Base-by-base conservation (phyloP, 2,113 vertebrate genomes). In the Nymphicus hollandicus region DNA sequence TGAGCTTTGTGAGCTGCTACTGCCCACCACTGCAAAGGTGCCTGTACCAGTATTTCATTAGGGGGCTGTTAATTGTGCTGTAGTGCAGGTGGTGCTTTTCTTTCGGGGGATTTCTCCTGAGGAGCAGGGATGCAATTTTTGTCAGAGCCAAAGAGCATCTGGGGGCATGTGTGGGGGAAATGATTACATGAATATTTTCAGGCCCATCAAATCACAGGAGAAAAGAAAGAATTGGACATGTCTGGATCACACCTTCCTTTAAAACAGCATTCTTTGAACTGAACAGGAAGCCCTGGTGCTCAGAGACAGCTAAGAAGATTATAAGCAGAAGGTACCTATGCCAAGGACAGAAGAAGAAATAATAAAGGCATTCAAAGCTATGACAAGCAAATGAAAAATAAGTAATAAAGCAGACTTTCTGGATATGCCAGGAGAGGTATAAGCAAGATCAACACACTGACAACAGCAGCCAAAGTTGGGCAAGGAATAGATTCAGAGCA, bases 231-330 rank as follows among this genome's bases (percentile, higher is more conserved):
- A 78, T 50, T 7, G 49, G 84, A 74, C 31, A 68, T 83, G 81
- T 58, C 73, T 89, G 89, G 47, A 76, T 88, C 86, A 43, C 44
- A 94, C 41, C 68, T 91, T 73, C 70, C 78, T 91, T 93, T 65
- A 76, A 66, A 94, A 84, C 70, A 89, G 87, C 52, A 24, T 55
- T 80, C 80, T 96, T 68, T 78, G 77, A 93, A 91, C 92, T 35
- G 77, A 91, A 81, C 68, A 88, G 82, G 31, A 78, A 91, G 93
- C 74, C 71, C 83, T 3, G 3, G 68, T 76, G 84, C 89, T 81
- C 46, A 39, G 60, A 78, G 65, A 50, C 29, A 5, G 78, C 50
- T 69, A 92, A 92, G 90, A 58, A 74, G 85, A 90, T 94, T 85
- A 80, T 58, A 72, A 88, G 77, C 73, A 93, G 17, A 92, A 87